Evolutionary conservation across 2,888 invertebrate species (phyloP), one percentile per base, ranked within the genome.

Genomic region (Allacma fusca): DNA sequence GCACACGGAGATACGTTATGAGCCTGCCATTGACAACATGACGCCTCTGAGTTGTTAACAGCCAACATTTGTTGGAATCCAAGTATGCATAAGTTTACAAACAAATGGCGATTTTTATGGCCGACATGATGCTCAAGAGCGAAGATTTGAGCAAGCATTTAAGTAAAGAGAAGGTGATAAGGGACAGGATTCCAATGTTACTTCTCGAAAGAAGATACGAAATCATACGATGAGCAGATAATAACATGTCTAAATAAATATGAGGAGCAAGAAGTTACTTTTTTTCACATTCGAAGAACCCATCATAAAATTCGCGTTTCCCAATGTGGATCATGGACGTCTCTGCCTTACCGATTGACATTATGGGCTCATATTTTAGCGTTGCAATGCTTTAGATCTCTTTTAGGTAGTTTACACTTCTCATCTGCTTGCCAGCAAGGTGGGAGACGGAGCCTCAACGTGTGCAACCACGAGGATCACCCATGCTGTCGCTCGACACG

Each of bases 311-410:
- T 50, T 50, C 7, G 19, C n/a, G 50, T 16, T 50, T 50, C 50
- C 50, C 50, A 50, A 50, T 50, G 16, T 50, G n/a, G 50, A 50
- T 50, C 50, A 50, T 50, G 50, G 50, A 50, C 50, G 50, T 50
- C 4, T 50, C 5, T 50, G 9, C 50, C 50, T 13, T 50, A 12
- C 5, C 50, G 50, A 50, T 12, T 50, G 50, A 50, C 19, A 50
- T 50, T 50, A 50, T 50, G 50, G 50, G 50, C 50, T 50, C 50
- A 50, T 50, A 50, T 50, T 50, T 50, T 50, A 50, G 9, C 19
- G 19, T 50, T 50, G 50, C 50, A 50, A 13, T 50, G 50, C 16
- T 50, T 50, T 50, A 50, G 50, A 12, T 50, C 50, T 16, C 50
- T 50, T 50, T 50, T 5, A 50, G 50, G 50, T 50, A 50, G 50